Evolutionary conservation across 2,888 invertebrate genomes (phyloP).

Genomic region (Lamellibrachia satsuma): DNA sequence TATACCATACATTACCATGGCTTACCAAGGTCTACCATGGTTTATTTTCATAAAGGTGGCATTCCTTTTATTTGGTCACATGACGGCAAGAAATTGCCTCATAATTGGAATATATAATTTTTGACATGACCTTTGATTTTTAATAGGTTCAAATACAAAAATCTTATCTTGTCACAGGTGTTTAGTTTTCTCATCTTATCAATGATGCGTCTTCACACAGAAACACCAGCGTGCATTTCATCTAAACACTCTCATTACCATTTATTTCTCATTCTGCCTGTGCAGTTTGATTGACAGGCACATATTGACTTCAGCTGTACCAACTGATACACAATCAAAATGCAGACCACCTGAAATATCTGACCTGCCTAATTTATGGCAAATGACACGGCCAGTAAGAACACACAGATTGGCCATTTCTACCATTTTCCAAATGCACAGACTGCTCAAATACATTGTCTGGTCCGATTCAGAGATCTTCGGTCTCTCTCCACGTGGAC

Average conservation of each 20-base stretch:
- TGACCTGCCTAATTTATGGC: not conserved
- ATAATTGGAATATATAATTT: not conserved
- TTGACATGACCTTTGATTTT: not conserved
- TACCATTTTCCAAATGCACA: not conserved
- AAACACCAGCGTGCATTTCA: not conserved
- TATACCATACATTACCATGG: too few relatives aligned
- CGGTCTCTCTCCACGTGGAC: not conserved
- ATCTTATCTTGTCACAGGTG: not conserved
- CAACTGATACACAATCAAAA: not conserved
- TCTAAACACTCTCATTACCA: not conserved
- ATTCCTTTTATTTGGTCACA: not conserved
- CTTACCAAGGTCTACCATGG: too few relatives aligned
- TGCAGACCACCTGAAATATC: not conserved
- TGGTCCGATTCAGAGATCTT: not conserved
- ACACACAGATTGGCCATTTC: not conserved
- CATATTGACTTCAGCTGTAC: not conserved
- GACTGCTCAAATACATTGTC: not conserved
- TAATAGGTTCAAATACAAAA: not conserved
- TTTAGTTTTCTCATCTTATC: not conserved
- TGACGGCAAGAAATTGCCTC: not conserved
- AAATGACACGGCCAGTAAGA: not conserved
- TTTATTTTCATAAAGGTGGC: not conserved
- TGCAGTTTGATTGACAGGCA: not conserved
- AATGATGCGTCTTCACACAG: not conserved
- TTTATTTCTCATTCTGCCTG: not conserved